Conservation (phyloP, 2,797 vertebrate species). For the Pangasius larnaudii region DNA sequence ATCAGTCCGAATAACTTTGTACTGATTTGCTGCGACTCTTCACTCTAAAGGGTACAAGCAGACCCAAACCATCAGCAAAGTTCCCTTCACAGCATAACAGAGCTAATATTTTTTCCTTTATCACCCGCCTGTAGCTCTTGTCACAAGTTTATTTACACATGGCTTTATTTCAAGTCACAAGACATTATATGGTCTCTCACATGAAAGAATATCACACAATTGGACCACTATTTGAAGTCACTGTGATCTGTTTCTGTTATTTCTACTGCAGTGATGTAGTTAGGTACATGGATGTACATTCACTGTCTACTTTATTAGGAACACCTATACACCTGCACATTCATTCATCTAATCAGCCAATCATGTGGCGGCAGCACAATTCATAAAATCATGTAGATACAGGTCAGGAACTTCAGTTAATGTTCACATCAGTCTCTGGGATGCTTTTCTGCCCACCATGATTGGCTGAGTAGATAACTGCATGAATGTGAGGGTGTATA, state of each 20-base stretch:
- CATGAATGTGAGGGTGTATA: too few species aligned
- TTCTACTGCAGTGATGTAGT: neutral
- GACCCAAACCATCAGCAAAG: neutral
- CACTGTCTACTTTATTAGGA: neutral
- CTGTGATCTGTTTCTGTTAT: neutral
- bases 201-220: neutral
- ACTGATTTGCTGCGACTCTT: neutral
- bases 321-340: neutral
- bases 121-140: neutral
- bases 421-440: neutral
- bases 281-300: neutral
- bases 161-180: slow-evolving; percentile 37
- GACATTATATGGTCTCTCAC: slow-evolving; percentile 8
- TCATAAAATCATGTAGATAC: neutral
- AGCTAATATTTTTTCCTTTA: neutral
- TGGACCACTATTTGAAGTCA: neutral
- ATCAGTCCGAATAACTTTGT: neutral
- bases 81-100: neutral
- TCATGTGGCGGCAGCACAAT: neutral
- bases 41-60: neutral
- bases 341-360: neutral
- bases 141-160: slow-evolving; percentile 10
- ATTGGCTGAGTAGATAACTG: neutral
- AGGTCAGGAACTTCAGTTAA: neutral
- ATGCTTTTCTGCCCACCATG: too few species aligned